Evolutionary conservation across 2,797 vertebrate species (phyloP).

Genomic region (Megalops cyprinoides): DNA sequence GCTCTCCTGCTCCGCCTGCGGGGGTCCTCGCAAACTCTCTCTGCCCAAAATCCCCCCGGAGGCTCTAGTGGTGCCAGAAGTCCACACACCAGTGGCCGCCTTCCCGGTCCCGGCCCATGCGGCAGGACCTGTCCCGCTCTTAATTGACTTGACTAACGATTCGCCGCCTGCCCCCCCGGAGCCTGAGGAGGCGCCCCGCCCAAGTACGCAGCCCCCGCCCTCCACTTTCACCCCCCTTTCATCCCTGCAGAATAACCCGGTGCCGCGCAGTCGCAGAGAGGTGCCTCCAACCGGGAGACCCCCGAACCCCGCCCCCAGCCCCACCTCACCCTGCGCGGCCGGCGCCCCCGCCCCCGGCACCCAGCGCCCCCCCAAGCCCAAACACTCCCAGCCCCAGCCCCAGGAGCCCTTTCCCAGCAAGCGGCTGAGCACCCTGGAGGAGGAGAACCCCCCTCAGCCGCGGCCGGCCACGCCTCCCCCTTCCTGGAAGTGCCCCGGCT

Average conservation of each 20-base stretch:
- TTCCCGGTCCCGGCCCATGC: slow-evolving; percentile 77
- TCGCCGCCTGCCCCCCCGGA: slow-evolving; percentile 65
- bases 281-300: slow-evolving; percentile 82
- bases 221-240: slow-evolving; percentile 80
- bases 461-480: slow-evolving; percentile 55
- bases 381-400: slow-evolving; percentile 62
- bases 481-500: slow-evolving; percentile 83
- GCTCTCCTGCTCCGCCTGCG: slow-evolving; percentile 91
- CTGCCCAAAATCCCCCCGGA: slow-evolving; percentile 96
- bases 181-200: slow-evolving; percentile 63
- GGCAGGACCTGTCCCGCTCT: slow-evolving; percentile 60
- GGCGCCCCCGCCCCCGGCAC: slow-evolving; percentile 60
- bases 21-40: slow-evolving; percentile 92
- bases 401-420: slow-evolving; percentile 83
- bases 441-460: slow-evolving; percentile 74
- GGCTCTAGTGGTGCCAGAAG: slow-evolving; percentile 91
- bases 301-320: slow-evolving; percentile 72
- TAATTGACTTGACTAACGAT: slow-evolving; percentile 77
- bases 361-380: slow-evolving; percentile 68
- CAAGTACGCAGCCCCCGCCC: slow-evolving; percentile 61
- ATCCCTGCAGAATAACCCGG: slow-evolving; percentile 91
- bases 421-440: slow-evolving; percentile 87
- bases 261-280: slow-evolving; percentile 93
- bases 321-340: slow-evolving; percentile 69
- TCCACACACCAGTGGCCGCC: slow-evolving; percentile 79